These are phyloP conservation scores for Recurvirostra avosetta DNA, from an alignment of 2,113 vertebrate species.

Conservation along the genomic window DNA sequence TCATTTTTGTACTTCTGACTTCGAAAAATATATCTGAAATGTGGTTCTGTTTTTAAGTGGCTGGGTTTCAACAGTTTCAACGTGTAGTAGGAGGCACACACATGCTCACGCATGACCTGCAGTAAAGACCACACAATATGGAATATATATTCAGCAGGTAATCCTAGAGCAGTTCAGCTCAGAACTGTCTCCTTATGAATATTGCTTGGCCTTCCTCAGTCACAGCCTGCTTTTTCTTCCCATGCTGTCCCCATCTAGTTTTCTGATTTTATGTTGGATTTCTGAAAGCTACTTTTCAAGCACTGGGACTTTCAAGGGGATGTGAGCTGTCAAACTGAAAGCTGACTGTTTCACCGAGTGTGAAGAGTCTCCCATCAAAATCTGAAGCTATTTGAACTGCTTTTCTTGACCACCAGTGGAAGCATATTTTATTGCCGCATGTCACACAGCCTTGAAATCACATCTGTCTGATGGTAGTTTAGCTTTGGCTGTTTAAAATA, in stretches of 20 bases:
- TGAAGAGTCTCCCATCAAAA: not conserved
- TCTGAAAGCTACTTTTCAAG: not conserved
- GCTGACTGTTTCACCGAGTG: not conserved
- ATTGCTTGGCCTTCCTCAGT: not conserved
- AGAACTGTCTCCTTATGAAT: not conserved
- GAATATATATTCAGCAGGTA: not conserved
- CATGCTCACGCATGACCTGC: not conserved
- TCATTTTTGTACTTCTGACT: not conserved
- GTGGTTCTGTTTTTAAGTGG: not conserved
- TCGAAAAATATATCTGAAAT: not conserved
- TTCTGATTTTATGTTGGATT: not conserved
- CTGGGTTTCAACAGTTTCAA: not conserved
- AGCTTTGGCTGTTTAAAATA: not conserved
- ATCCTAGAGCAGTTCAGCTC: not conserved
- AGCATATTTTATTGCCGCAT: not conserved
- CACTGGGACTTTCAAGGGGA: not conserved
- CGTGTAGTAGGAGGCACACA: not conserved
- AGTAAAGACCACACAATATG: not conserved
- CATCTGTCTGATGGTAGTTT: not conserved
- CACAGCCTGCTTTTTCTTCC: not conserved
- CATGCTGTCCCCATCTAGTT: not conserved
- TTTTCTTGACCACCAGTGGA: not conserved
- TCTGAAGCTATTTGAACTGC: not conserved
- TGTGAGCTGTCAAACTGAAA: not conserved
- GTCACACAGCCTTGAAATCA: not conserved